Evolutionary conservation across 1,140 invertebrate genomes (phyloP), one percentile per base, ranked within the genome.

Genomic region (Ceratina japonica): DNA sequence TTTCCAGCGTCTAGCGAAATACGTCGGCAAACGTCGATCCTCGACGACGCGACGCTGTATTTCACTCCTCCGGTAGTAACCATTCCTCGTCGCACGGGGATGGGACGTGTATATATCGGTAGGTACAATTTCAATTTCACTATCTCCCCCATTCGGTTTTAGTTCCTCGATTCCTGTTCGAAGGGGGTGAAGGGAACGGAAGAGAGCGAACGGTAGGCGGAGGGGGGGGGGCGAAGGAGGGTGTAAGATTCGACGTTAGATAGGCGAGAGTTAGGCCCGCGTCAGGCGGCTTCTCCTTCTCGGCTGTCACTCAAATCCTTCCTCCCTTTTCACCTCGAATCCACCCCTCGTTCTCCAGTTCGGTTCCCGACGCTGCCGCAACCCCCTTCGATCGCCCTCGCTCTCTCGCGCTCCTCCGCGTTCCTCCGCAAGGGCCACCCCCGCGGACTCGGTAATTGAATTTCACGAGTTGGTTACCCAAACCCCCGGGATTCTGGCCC

Each of bases 391-490:
- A 37, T 58, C 78, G 82, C 75, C 82, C 82, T 81, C 75, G 65
- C 79, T 44, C 27, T 31, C 27, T 31, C 27, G 27, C 27, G 27
- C 27, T 31, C 27, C 68, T 70, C 84, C 84, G 74, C 80, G 80
- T 82, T 85, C 68, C 84, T 83, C 71, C 54, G 80, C 83, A 75
- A 79, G 84, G 79, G 73, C 85, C 79, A 87, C 88, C 88, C 89
- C 88, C 87, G 89, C 88, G 89, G 88, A 89, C 90, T 90, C 89
- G 90, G 89, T 92, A 92, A 92, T 92, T 92, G 91, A 92, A 92
- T 92, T 92, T 92, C 91, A 92, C 91, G 88, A 92, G 90, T 91
- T 92, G 91, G 91, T 92, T 92, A 91, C 87, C 91, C 91, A 88
- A 89, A 90, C 87, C 89, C 90, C 81, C 82, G 87, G 85, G 81